phyloP scores from a whole-genome alignment of 2,888 invertebrate genomes.

The Stomorhina lunata region DNA sequence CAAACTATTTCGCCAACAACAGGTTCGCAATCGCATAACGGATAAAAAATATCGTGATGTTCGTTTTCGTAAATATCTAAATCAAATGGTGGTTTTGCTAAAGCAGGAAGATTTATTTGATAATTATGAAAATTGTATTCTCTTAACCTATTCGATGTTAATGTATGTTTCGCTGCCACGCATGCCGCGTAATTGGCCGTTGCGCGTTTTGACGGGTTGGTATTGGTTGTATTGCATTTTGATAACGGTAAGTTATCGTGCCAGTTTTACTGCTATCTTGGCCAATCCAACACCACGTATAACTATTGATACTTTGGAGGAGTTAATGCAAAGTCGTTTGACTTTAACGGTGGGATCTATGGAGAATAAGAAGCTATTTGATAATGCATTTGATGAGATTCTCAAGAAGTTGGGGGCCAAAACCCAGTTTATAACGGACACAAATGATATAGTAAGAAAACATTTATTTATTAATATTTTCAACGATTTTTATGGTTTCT shows the following conservation, averaged over 20 bases:
- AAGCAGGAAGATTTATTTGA: conserved; percentile 83
- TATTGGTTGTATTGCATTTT: conserved; percentile 93
- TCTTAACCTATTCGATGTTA: conserved; percentile 91
- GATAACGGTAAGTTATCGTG: conserved; percentile 89
- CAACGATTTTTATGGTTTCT: too few species aligned
- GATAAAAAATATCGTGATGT: conserved; percentile 65
- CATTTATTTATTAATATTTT: too few species aligned
- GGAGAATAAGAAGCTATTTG: conserved; percentile 86
- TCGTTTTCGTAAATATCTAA: conserved; percentile 72
- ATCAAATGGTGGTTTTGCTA: conserved; percentile 60
- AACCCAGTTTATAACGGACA: conserved; percentile 84
- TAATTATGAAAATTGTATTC: conserved; percentile 86
- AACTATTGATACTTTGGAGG: conserved; percentile 88
- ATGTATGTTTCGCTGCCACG: conserved; percentile 88
- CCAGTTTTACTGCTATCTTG: conserved; percentile 91
- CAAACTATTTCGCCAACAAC: conserved; percentile 57
- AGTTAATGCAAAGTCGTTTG: conserved; percentile 85
- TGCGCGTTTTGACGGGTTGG: conserved; percentile 90
- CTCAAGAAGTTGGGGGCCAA: conserved; percentile 85
- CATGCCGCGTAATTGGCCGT: conserved; percentile 89
- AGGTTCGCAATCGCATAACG: conserved; percentile 5
- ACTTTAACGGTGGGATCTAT: conserved; percentile 87
- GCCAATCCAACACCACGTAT: conserved; percentile 89
- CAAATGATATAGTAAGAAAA: conserved; percentile 83
- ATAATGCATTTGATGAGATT: conserved; percentile 84